Base-by-base conservation (phyloP, 2,888 invertebrate genomes). In the Hydraecia micacea region DNA sequence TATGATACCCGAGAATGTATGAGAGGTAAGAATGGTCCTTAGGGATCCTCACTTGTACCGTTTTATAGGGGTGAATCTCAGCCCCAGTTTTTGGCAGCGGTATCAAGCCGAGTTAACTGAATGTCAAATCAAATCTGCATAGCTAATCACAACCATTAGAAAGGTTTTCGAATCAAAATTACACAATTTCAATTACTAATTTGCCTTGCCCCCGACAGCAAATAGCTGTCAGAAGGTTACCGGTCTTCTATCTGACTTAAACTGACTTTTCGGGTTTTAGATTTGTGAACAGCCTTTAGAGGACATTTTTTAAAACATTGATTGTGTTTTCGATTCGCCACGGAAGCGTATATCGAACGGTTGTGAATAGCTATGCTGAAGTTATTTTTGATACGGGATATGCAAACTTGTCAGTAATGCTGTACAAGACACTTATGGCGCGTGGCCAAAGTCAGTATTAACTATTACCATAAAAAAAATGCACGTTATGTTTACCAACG, bases 21-120 rank as follows among this genome's bases (percentile, higher is more conserved):
- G 32, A 32, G 6, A n/a, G 70, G 13, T n/a, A 21, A 75, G 32
- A 68, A 7, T 69, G 32, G 49, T 80, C 18, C 25, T 18, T 69
- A n/a, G 18, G n/a, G 68, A 58, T 21, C 3, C 2, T 49, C 15
- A 52, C 21, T 80, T 62, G 60, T 62, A 4, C 15, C 3, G 2
- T 36, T 7, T 36, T n/a, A 32, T 49, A 18, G 32, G 28, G 21
- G 15, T 15, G 39, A 72, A 25, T 15, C 2, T 32, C n/a, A 13
- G 0, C 42, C 25, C 5, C 3, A 15, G 15, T 39, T 78, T 69
- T 28, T 25, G 18, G 46, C 69, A 36, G 32, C 32, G 11, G 8
- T 42, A 55, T 52, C 11, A 15, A 52, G 21, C 7, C 4, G 6
- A 25, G 52, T 28, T 42, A 32, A 65, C 4, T 25, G 32, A 32